A percentile compares a stretch with the other conserved stretches of the same genome.
Conservation (phyloP, 2,797 vertebrate species). For the Tauraco hartlaubi region DNA sequence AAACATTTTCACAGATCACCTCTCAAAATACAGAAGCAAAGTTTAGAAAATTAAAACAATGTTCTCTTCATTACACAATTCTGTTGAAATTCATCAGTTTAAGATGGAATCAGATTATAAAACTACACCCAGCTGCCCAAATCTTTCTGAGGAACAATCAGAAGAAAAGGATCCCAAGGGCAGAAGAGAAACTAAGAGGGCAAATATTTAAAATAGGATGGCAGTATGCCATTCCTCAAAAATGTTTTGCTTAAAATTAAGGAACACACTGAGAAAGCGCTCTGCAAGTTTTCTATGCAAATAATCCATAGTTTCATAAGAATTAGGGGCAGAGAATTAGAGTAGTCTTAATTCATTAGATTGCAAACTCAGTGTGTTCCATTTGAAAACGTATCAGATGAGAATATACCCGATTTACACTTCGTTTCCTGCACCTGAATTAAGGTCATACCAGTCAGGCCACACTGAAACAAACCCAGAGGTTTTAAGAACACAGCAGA, state of each 20-base stretch:
- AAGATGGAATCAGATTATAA: background rate
- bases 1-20: background rate
- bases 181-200: background rate
- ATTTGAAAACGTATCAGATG: background rate
- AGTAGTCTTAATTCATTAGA: background rate
- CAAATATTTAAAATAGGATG: background rate
- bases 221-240: background rate
- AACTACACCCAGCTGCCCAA: background rate
- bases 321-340: background rate
- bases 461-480: background rate
- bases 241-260: background rate
- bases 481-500: background rate
- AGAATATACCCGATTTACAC: background rate
- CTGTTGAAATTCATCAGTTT: background rate
- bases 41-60: background rate
- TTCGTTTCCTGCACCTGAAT: constrained; percentile 1
- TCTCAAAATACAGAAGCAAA: background rate
- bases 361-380: background rate
- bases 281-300: background rate
- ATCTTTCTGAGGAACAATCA: background rate
- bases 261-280: background rate
- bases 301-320: background rate
- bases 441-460: background rate
- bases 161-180: background rate
- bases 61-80: background rate